Conservation (phyloP, 2,113 vertebrate species). For the Rhynchomys soricoides region DNA sequence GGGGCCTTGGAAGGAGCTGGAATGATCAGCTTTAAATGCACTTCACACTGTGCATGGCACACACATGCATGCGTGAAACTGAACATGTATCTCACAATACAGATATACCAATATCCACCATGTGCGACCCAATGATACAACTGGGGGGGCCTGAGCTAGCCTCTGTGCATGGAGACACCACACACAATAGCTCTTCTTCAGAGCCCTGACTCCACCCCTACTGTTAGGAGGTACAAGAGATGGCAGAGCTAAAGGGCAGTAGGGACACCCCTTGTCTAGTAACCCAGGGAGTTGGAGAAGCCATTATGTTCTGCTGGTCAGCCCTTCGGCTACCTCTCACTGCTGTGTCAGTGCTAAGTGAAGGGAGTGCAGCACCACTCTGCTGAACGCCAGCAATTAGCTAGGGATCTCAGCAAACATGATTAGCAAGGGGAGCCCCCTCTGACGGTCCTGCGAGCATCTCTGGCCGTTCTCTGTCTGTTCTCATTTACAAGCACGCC, state of each 20-base stretch:
- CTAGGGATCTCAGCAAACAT: constrained; percentile 23
- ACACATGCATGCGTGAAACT: background rate
- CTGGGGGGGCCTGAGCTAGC: rapidly evolving
- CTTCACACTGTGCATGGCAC: background rate
- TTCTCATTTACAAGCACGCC: background rate
- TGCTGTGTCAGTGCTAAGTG: background rate
- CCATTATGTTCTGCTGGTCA: rapidly evolving
- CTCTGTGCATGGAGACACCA: rapidly evolving
- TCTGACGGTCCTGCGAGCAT: background rate
- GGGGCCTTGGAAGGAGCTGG: rapidly evolving
- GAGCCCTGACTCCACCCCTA: rapidly evolving
- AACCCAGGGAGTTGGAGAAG: no score
- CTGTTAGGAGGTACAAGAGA: background rate
- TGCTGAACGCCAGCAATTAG: constrained; percentile 39
- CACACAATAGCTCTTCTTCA: rapidly evolving
- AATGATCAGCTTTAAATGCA: background rate
- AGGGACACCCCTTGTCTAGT: background rate
- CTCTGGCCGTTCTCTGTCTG: rapidly evolving
- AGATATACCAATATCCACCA: no score
- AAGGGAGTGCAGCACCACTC: background rate
- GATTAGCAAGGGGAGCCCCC: background rate
- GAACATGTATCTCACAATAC: background rate
- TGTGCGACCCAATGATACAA: rapidly evolving
- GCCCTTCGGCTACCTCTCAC: background rate
- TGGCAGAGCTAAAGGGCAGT: background rate